Evolutionary conservation across 2,797 vertebrate genomes (phyloP).

Genomic region (Sebastes goodei): DNA sequence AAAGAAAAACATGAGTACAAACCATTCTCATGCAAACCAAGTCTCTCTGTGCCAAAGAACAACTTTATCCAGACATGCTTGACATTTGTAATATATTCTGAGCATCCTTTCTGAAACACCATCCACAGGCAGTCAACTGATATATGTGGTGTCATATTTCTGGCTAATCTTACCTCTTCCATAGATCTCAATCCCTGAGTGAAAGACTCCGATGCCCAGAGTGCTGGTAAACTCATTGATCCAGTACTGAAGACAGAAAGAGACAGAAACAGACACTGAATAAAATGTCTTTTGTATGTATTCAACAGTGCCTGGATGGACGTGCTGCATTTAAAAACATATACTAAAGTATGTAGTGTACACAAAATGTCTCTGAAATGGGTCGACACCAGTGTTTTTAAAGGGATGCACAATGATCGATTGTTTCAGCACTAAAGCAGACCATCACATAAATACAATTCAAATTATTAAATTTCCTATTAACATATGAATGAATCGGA

Average conservation of each 20-base stretch:
- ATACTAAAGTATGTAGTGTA: background rate
- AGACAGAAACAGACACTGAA: slow-evolving; percentile 2
- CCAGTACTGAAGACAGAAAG: slow-evolving; percentile 88
- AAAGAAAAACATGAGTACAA: background rate
- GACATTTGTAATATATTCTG: background rate
- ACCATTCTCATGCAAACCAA: background rate
- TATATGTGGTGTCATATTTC: slow-evolving; percentile 5
- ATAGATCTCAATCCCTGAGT: slow-evolving; percentile 98
- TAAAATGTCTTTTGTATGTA: background rate
- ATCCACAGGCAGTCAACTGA: background rate
- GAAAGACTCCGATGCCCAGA: slow-evolving; percentile 98
- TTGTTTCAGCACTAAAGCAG: background rate
- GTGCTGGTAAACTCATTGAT: slow-evolving; percentile 99
- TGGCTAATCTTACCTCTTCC: slow-evolving; percentile 89
- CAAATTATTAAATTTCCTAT: background rate
- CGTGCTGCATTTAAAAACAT: background rate
- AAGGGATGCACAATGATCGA: background rate
- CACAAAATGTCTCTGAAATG: background rate
- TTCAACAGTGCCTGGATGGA: background rate
- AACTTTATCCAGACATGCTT: background rate
- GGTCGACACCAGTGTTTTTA: background rate
- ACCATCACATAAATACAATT: background rate
- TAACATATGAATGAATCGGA: background rate
- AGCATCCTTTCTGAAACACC: background rate
- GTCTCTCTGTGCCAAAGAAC: background rate